These are phyloP conservation scores for Limnephilus rhombicus DNA, from an alignment of 2,888 invertebrate genomes.

Conservation along the genomic window DNA sequence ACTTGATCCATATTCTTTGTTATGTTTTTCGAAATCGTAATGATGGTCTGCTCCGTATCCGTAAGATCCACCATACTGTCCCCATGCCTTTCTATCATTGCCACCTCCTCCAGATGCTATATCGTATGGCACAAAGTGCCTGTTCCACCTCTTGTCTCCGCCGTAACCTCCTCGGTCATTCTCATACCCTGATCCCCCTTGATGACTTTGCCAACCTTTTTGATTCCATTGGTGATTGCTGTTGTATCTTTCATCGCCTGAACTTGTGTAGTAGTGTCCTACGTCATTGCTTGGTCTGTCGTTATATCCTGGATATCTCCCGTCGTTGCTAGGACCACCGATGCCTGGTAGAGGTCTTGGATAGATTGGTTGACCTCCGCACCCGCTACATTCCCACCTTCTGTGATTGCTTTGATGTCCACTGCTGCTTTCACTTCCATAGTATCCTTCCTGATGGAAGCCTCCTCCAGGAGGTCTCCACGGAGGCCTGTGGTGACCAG, in stretches of 20 bases:
- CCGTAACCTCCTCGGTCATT: constrained; percentile 28
- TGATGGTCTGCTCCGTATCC: constrained; percentile 72
- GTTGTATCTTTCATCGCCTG: constrained; percentile 69
- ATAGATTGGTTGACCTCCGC: constrained; percentile 65
- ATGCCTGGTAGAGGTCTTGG: constrained; percentile 47
- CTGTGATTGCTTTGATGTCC: constrained; percentile 59
- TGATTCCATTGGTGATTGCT: constrained; percentile 68
- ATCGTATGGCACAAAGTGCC: constrained; percentile 77
- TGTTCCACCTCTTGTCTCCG: constrained; percentile 70
- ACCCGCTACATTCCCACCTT: constrained; percentile 59
- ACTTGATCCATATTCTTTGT: constrained; percentile 72
- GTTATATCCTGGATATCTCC: constrained; percentile 56
- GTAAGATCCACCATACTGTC: constrained; percentile 81
- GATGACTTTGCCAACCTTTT: constrained; percentile 67
- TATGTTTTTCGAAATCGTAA: constrained; percentile 72
- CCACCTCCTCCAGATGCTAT: constrained; percentile 73
- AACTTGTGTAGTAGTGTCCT: constrained; percentile 40
- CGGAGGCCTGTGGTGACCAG: constrained; percentile 41
- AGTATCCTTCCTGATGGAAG: constrained; percentile 45
- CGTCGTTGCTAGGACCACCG: constrained; percentile 66
- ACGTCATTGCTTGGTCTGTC: constrained; percentile 59
- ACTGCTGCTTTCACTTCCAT: constrained; percentile 59
- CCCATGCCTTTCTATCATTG: constrained; percentile 76
- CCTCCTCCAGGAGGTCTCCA: constrained; percentile 55
- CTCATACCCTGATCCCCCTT: constrained; percentile 67